Base-by-base conservation (phyloP, 2,113 vertebrate genomes). In the Poecile atricapillus region DNA sequence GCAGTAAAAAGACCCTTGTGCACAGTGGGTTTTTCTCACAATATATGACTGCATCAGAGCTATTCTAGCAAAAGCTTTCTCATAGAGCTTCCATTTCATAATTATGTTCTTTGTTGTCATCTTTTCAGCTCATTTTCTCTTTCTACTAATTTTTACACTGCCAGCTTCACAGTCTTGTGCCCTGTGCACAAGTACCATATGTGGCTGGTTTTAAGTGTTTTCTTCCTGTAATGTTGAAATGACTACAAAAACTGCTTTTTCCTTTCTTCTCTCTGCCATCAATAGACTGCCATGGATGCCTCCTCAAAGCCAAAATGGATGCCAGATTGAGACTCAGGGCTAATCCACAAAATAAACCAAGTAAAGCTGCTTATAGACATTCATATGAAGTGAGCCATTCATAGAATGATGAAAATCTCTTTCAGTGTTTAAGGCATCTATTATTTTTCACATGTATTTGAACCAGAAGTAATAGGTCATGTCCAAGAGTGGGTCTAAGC, bases 291-390 rank as follows among this genome's bases (percentile, higher is more conserved):
- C 39, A 62, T 46, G 46, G 78, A 74, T 88, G 31, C 23, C 25
- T 92, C 58, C 49, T 87, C 46, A 81, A 91, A 90, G 62, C 74
- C 75, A 85, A 88, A 94, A 71, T 47, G 44, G 52, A 87, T 43
- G 33, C 44, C 78, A 95, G 65, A 89, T 56, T 68, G 59, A 79
- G 49, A 87, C 13, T 75, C 19, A 68, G 82, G 23, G 63, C 46
- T 93, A 91, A 94, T 73, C 87, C 92, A 80, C 63, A 94, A 95
- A 80, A 82, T 76, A 75, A 94, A 91, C 73, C 94, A 84, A 93
- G 87, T 68, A 77, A 94, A 93, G 13, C 43, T 92, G 25, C 47
- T 86, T 88, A 83, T 23, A 88, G 71, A 46, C 35, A 58, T 88
- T 94, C 70, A 49, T 31, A 46, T 83, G 44, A 94, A 69, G 49